Base-by-base conservation (phyloP, 2,888 invertebrate species). In the Artemia sinica region DNA sequence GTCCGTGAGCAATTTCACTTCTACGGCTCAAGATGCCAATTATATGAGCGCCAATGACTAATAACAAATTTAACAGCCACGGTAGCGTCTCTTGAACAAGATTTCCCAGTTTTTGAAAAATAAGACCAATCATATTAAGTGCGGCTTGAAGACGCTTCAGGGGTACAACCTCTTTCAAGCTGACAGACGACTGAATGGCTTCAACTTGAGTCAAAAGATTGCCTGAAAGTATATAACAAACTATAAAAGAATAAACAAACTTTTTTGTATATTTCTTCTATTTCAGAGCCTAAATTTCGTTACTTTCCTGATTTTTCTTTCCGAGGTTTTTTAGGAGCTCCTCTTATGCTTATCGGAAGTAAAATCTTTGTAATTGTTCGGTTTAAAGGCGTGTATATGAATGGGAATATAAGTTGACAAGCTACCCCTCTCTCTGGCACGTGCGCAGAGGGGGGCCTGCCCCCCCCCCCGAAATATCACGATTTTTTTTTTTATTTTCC, bases 71-170 rank as follows among this genome's bases (percentile, higher is more conserved):
- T 0, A 92, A 79, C 65, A 93, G 79, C 73, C 84, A 84, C 0
- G 83, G 81, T 12, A 91, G 78, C 68, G 89, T 80, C 67, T 82
- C 79, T 2, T 83, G 80, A 67, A 91, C 84, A 68, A 87, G 83
- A 6, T 87, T 89, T 1, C 78, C 91, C 74, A 93, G 87, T 76
- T 91, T 86, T 75, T 91, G 88, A 70, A 87, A 82, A 51, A 90
- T 83, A 8, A 89, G 83, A 72, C 85, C 84, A 69, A 90, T 79
- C 14, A 91, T 79, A 78, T 88, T 88, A 0, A 87, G 80, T 18
- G 86, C 83, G 76, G 90, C 88, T 73, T 87, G 86, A 50, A 92
- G 78, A 74, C 87, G 86, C 72, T 80, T 80, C 0, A 82, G 79
- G 9, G 82, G 82, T 41, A 81, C 75, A 7, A 81, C 75, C 49